Evolutionary conservation across 1,140 invertebrate species (phyloP).

Genomic region (Drosophila pallidifrons): DNA sequence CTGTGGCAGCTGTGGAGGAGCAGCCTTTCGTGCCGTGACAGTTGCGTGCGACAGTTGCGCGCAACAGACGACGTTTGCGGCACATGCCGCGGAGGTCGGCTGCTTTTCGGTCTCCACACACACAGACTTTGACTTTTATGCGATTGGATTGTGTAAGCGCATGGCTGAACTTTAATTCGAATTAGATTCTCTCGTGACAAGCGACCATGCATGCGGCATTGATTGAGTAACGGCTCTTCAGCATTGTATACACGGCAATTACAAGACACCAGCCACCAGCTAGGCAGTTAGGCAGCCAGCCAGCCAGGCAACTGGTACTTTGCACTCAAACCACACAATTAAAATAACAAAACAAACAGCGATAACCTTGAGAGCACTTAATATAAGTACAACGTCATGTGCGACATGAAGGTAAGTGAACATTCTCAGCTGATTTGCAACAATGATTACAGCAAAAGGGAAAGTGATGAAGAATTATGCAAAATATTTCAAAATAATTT

Average conservation of each 20-base stretch:
- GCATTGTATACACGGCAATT: constrained; percentile 22
- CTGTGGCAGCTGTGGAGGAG: constrained; percentile 1
- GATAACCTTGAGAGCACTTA: constrained; percentile 9
- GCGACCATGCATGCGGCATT: constrained; percentile 48
- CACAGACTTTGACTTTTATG: constrained; percentile 41
- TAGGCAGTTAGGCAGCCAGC: not conserved
- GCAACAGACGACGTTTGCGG: constrained; percentile 28
- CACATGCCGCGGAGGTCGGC: not conserved
- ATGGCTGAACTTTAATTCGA: constrained; percentile 65
- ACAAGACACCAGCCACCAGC: constrained; percentile 11
- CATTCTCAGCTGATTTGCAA: not conserved
- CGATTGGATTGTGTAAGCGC: constrained; percentile 67
- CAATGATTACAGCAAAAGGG: not conserved
- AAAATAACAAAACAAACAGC: constrained; percentile 4
- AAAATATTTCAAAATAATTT: no score
- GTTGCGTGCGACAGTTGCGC: constrained; percentile 53
- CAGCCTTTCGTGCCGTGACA: constrained; percentile 56
- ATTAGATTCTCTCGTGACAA: constrained; percentile 71
- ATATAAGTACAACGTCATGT: not conserved
- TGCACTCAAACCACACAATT: constrained; percentile 11
- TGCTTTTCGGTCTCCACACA: constrained; percentile 1
- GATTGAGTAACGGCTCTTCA: constrained; percentile 48
- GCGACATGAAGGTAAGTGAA: not conserved
- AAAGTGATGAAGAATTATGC: not conserved
- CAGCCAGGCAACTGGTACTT: not conserved